A percentile compares a stretch with the other conserved stretches of the same genome.
Evolutionary conservation across 2,797 vertebrate genomes (phyloP).

Genomic region (Macroramphosus scolopax): DNA sequence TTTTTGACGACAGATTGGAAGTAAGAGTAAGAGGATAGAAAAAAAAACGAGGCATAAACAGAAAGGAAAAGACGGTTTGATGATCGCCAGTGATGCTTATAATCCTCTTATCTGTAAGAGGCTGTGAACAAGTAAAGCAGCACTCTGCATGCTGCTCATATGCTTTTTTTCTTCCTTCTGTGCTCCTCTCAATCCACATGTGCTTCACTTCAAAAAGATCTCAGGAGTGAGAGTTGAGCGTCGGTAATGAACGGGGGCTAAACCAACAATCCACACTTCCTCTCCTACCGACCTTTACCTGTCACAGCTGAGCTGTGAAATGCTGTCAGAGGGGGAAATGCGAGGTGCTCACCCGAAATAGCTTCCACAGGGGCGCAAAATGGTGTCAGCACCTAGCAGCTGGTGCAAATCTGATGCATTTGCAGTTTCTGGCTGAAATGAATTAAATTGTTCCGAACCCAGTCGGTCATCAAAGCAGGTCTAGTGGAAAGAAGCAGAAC

Average conservation of each 20-base stretch:
- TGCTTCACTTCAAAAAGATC: not conserved
- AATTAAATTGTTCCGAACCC: slow-evolving; percentile 27
- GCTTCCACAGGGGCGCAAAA: slow-evolving; percentile 11
- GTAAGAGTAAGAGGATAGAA: not conserved
- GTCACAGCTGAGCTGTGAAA: slow-evolving; percentile 33
- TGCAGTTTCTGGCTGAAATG: slow-evolving; percentile 3
- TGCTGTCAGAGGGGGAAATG: slow-evolving; percentile 21
- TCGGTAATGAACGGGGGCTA: slow-evolving; percentile 19
- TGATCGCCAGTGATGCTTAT: slow-evolving; percentile 2
- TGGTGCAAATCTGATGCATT: slow-evolving; percentile 5
- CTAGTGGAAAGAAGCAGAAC: not conserved
- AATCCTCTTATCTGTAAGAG: slow-evolving; percentile 14
- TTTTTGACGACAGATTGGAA: not conserved
- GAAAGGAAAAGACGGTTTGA: slow-evolving; percentile 6
- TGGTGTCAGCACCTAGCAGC: slow-evolving; percentile 9
- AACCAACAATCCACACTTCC: slow-evolving; percentile 12
- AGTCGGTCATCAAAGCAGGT: slow-evolving; percentile 5
- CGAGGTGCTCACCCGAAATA: slow-evolving; percentile 18
- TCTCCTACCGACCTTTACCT: slow-evolving; percentile 45
- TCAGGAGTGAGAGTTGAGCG: not conserved
- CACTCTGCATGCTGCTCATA: slow-evolving; percentile 6
- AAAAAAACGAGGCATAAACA: slow-evolving; percentile 1
- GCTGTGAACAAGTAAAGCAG: slow-evolving; percentile 13
- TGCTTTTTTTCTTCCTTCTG: not conserved
- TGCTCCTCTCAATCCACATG: slow-evolving; percentile 1